Evolutionary conservation across 2,113 vertebrate genomes (phyloP), one percentile per base, ranked within the genome.

Genomic region (Aspidoscelis tigris): DNA sequence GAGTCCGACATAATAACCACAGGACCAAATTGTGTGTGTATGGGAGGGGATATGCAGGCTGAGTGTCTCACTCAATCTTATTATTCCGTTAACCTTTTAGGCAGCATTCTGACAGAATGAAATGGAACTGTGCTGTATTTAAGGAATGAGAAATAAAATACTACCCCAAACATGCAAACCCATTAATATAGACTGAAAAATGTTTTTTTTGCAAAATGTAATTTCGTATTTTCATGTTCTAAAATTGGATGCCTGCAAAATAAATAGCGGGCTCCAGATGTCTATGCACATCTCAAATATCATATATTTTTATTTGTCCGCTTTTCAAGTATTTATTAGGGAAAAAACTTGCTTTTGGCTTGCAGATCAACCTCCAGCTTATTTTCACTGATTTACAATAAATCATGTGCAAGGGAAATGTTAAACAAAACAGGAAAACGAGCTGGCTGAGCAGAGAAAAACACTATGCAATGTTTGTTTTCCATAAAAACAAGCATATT

Each of bases 401-500:
- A 0, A 64, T 5, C 80, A 43, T 82, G 21, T 8, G 2, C 72
- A 14, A n/a, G 5, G 55, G 76, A 81, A 9, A 86, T 5, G 11
- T 76, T 71, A 68, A 24, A 11, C 83, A 43, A 10, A 78, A 75
- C 20, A 66, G 78, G 80, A 33, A 81, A 21, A 3, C 70, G 18
- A 81, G 70, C 3, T 5, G 33, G 66, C 79, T 3, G 68, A 53
- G 26, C 76, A 89, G 5, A 80, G 14, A 39, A 22, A 71, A 1
- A 2, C 0, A 41, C 24, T n/a, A 78, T 33, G 24, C 26, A 71
- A 41, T 71, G 20, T 7, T 80, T 4, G 24, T 78, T 71, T 68
- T 11, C 69, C 8, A 88, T 80, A 86, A 86, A 47, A 88, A 82
- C 39, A 10, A 82, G 70, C 41, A 61, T 70, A 9, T 0, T 83